Evolutionary conservation across 2,113 vertebrate genomes (phyloP).

Genomic region (Dasyornis broadbenti): DNA sequence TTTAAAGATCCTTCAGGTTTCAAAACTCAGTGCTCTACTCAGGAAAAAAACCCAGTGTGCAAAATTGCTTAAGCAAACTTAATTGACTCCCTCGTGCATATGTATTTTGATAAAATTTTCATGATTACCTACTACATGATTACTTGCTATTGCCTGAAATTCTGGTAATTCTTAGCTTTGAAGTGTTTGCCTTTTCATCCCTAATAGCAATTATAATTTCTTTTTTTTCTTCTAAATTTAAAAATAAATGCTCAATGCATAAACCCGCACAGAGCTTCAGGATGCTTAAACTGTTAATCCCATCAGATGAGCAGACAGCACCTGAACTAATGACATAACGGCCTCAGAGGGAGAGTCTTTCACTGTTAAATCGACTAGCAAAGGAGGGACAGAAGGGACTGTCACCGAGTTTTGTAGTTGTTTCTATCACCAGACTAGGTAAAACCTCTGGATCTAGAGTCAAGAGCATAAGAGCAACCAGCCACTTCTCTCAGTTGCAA

Average conservation of each 20-base stretch:
- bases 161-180: not conserved
- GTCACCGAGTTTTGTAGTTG: not conserved
- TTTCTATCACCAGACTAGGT: not conserved
- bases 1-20: not conserved
- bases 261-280: not conserved
- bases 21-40: not conserved
- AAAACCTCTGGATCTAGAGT: not conserved
- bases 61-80: not conserved
- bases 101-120: not conserved
- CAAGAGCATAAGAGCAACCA: not conserved
- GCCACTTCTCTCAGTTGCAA: not conserved
- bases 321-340: not conserved
- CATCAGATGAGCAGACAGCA: not conserved
- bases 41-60: accelerated
- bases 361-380: not conserved
- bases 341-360: not conserved
- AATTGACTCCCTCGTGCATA: not conserved
- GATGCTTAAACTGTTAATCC: not conserved
- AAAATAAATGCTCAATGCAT: not conserved
- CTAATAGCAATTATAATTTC: not conserved
- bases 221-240: not conserved
- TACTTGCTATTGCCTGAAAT: not conserved
- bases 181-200: not conserved
- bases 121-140: not conserved
- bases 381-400: not conserved